A percentile compares a stretch with the other conserved stretches of the same genome.
Evolutionary conservation across 2,797 vertebrate species (phyloP).

Genomic region (Silurus aristotelis): DNA sequence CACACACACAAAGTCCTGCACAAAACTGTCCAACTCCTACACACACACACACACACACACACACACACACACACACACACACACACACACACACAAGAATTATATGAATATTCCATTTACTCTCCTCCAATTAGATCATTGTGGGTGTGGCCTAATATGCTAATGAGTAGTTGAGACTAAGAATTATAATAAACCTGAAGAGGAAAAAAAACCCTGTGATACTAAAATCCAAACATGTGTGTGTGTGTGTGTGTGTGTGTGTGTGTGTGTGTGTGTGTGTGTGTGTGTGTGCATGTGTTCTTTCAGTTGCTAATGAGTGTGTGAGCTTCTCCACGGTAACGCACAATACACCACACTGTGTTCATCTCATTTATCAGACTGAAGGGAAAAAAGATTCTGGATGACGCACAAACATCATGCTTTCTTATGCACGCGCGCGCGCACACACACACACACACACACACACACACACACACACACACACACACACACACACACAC

Average conservation of each 20-base stretch:
- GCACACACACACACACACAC: not conserved
- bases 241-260: not conserved
- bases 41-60: constrained; percentile 28
- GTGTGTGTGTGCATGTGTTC: not conserved
- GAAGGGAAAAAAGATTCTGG: not conserved
- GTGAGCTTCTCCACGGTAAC: not conserved
- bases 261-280: not conserved
- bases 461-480: not conserved
- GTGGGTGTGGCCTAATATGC: not conserved
- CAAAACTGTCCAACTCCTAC: constrained; percentile 74
- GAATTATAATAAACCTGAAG: not conserved
- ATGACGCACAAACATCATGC: not conserved
- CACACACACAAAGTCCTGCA: constrained; percentile 71
- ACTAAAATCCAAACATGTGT: not conserved
- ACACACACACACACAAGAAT: not conserved
- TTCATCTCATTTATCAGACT: not conserved
- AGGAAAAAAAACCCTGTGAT: not conserved
- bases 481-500: not conserved
- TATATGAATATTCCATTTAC: no score
- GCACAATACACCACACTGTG: not conserved
- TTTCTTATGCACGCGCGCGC: not conserved
- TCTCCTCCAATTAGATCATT: not conserved
- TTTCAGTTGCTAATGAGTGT: constrained; percentile 26
- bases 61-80: not conserved
- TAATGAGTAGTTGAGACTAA: not conserved